Conservation (phyloP, 2,113 vertebrate genomes). For the Phalacrocorax aristotelis region DNA sequence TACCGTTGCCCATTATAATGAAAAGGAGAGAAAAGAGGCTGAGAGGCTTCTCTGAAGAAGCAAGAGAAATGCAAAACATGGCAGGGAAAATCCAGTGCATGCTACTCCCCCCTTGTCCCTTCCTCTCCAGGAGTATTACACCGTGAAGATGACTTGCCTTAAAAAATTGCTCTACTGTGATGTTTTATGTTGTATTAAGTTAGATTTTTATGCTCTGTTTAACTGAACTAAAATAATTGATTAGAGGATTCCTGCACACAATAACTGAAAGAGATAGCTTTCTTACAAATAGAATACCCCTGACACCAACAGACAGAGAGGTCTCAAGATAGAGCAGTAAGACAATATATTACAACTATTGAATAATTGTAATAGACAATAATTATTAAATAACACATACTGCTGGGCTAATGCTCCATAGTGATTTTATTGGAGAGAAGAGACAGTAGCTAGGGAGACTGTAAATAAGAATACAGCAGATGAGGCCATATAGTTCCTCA, state of each 20-base stretch:
- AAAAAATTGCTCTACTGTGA: not conserved
- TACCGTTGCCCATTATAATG: not conserved
- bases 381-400: not conserved
- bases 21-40: not conserved
- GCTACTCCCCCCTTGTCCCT: not conserved
- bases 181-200: not conserved
- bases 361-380: not conserved
- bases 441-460: not conserved
- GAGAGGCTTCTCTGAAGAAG: not conserved
- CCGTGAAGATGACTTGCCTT: not conserved
- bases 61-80: not conserved
- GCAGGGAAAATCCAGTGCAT: not conserved
- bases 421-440: not conserved
- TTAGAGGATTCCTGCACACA: not conserved
- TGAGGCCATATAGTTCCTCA: not conserved
- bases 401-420: not conserved
- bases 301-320: not conserved
- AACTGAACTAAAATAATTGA: slow-evolving; percentile 4
- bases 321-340: not conserved
- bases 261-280: not conserved
- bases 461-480: not conserved
- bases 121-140: not conserved
- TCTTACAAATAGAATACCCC: not conserved
- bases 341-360: not conserved
- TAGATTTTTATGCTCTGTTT: slow-evolving; percentile 38